phyloP scores from a whole-genome alignment of 2,113 vertebrate species.

The Pygoscelis adeliae region DNA sequence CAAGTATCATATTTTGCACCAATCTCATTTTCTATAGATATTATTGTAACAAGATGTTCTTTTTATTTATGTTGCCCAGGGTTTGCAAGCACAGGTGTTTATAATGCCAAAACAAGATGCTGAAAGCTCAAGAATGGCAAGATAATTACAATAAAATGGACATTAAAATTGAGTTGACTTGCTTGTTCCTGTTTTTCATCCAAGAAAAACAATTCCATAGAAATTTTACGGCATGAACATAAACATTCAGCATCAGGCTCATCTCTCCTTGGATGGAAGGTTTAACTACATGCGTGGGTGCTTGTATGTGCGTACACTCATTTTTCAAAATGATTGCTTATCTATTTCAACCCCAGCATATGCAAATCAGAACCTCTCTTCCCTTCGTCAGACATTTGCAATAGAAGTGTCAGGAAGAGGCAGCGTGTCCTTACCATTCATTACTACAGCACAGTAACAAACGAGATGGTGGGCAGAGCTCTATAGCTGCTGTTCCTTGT shows the following conservation, averaged over 20 bases:
- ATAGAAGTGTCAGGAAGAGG: neutral
- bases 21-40: neutral
- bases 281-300: neutral
- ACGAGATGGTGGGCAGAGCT: neutral
- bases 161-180: neutral
- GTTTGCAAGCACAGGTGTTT: neutral
- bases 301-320: neutral
- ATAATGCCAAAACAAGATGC: neutral
- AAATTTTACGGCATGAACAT: neutral
- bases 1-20: neutral
- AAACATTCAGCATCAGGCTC: neutral
- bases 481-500: rapidly evolving
- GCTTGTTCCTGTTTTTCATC: neutral
- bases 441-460: neutral
- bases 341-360: neutral
- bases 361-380: slow-evolving; percentile 10
- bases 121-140: slow-evolving; percentile 11
- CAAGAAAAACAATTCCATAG: slow-evolving; percentile 10
- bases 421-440: neutral
- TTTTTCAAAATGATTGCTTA: slow-evolving; percentile 37
- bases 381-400: neutral
- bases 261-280: neutral
- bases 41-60: neutral
- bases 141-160: slow-evolving; percentile 35
- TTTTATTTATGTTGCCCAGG: neutral